phyloP scores from a whole-genome alignment of 2,113 vertebrate species.

The Microtus ochrogaster region DNA sequence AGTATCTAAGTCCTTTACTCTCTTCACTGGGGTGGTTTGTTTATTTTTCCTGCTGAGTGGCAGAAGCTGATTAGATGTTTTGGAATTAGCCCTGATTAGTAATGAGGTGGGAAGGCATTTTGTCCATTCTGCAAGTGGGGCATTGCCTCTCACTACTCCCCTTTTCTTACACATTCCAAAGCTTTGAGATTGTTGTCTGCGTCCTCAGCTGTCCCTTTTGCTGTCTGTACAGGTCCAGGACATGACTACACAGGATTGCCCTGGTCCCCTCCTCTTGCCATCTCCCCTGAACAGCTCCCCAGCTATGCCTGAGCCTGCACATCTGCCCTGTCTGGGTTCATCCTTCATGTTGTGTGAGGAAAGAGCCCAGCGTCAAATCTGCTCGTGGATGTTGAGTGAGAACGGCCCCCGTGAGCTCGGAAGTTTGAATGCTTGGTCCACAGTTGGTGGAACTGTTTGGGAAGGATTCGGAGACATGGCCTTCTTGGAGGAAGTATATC shows the following conservation, averaged over 20 bases:
- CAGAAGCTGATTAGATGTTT: not conserved
- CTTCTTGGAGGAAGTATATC: not conserved
- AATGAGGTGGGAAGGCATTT: no score
- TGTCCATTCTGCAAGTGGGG: not conserved
- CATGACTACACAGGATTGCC: not conserved
- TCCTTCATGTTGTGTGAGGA: not conserved
- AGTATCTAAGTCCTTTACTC: not conserved
- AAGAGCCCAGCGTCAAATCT: not conserved
- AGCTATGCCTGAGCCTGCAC: no score
- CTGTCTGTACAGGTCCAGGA: not conserved
- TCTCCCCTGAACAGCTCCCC: not conserved
- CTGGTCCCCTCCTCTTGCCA: not conserved
- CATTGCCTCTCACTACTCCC: not conserved
- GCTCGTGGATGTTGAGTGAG: not conserved
- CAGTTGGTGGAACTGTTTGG: not conserved
- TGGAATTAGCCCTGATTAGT: not conserved
- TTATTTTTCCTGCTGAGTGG: not conserved
- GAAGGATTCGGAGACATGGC: not conserved
- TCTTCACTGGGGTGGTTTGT: not conserved
- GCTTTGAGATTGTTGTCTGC: not conserved
- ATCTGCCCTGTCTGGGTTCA: not conserved
- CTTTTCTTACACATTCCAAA: not conserved
- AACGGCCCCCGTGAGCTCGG: not conserved
- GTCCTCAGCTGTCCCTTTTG: not conserved
- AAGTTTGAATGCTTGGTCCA: not conserved